A percentile compares a stretch with the other conserved stretches of the same genome.
phyloP scores from a whole-genome alignment of 2,797 vertebrate species.

The Caiman crocodilus region DNA sequence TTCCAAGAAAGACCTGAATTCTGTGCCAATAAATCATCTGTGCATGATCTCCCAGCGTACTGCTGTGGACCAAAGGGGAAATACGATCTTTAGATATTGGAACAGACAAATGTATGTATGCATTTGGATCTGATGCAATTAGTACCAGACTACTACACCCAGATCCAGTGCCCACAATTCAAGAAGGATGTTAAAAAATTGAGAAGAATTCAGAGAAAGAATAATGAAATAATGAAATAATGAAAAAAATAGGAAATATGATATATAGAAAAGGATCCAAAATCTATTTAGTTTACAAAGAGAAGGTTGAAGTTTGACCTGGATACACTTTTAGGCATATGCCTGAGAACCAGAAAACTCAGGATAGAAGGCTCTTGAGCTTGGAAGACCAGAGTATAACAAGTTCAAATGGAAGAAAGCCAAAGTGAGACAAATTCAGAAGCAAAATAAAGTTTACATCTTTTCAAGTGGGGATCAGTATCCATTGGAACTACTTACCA shows the following conservation, averaged over 20 bases:
- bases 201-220: not conserved
- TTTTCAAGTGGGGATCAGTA: not conserved
- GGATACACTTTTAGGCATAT: not conserved
- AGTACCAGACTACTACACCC: not conserved
- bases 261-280: not conserved
- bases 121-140: no score
- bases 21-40: not conserved
- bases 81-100: not conserved
- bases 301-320: not conserved
- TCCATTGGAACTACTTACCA: not conserved
- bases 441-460: not conserved
- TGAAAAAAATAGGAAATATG: not conserved
- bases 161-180: accelerated
- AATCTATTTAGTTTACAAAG: not conserved
- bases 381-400: no score
- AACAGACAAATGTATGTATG: no score
- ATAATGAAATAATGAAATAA: not conserved
- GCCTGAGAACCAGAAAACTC: not conserved
- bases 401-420: no score
- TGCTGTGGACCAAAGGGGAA: not conserved
- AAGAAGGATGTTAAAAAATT: not conserved
- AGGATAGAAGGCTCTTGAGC: no score
- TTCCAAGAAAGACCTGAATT: not conserved
- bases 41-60: not conserved
- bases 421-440: no score